These are phyloP conservation scores for Zaprionus vittiger DNA, from an alignment of 1,140 invertebrate genomes.

Conservation along the genomic window DNA sequence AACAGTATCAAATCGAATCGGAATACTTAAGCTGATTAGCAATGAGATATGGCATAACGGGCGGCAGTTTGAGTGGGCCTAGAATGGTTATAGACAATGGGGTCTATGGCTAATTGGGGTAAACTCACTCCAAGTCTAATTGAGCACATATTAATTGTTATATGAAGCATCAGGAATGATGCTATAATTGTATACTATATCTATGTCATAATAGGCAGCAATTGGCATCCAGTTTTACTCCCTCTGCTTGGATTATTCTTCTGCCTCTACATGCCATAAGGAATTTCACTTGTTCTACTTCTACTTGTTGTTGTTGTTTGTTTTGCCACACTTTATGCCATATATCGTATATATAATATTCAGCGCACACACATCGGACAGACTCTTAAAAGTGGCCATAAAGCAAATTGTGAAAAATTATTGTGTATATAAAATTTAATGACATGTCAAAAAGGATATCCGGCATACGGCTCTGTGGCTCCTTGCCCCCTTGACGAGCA, in stretches of 20 bases:
- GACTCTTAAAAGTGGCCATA: conserved; percentile 76
- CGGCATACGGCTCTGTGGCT: conserved; percentile 57
- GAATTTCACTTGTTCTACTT: neutral
- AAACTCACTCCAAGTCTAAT: neutral
- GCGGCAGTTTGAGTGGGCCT: too few relatives aligned
- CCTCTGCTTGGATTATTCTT: neutral
- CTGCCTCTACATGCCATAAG: neutral
- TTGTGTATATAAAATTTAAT: conserved; percentile 83
- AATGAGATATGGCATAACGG: conserved; percentile 6
- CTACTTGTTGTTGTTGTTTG: neutral
- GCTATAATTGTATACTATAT: neutral
- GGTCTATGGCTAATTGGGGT: neutral
- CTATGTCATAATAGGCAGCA: neutral
- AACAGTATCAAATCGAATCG: conserved; percentile 9
- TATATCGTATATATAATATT: conserved; percentile 32
- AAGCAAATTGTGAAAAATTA: conserved; percentile 83
- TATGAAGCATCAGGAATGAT: neutral
- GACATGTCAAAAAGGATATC: conserved; percentile 83
- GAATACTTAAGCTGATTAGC: conserved; percentile 35
- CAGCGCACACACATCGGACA: conserved; percentile 52
- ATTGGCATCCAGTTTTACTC: neutral
- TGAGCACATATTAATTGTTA: neutral
- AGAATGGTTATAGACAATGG: neutral
- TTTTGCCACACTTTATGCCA: conserved; percentile 1
- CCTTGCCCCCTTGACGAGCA: conserved; percentile 49